These are phyloP conservation scores for Linyphia triangularis DNA, from an alignment of 2,888 invertebrate genomes.

Conservation along the genomic window DNA sequence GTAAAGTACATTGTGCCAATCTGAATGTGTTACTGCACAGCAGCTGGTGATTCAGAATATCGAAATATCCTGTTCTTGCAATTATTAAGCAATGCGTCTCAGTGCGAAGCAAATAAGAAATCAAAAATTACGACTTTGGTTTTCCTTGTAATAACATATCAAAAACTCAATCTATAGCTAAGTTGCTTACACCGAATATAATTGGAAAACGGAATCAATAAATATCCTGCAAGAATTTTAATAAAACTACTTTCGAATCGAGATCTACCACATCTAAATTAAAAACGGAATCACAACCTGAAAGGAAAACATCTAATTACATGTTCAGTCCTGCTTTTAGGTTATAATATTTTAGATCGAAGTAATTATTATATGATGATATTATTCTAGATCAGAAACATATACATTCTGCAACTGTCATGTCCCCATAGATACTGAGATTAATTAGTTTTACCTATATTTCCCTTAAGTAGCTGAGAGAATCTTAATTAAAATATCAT, in stretches of 20 bases:
- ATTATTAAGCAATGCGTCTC: no score
- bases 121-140: no score
- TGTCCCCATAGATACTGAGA: neutral
- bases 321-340: neutral
- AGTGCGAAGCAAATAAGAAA: no score
- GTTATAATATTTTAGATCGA: slow-evolving; percentile 1
- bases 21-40: no score
- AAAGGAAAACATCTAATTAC: slow-evolving; percentile 24
- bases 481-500: neutral
- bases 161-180: neutral
- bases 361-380: slow-evolving; percentile 13
- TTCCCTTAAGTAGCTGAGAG: neutral
- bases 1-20: no score
- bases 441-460: slow-evolving; percentile 26
- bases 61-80: no score
- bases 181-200: neutral
- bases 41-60: no score
- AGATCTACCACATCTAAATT: slow-evolving; percentile 1
- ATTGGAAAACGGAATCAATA: slow-evolving; percentile 30
- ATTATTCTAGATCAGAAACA: neutral
- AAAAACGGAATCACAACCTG: neutral
- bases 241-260: neutral
- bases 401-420: slow-evolving; percentile 6
- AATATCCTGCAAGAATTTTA: slow-evolving; percentile 9
- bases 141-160: no score